Conservation (phyloP, 2,888 invertebrate genomes). For the Idaea biselata region DNA sequence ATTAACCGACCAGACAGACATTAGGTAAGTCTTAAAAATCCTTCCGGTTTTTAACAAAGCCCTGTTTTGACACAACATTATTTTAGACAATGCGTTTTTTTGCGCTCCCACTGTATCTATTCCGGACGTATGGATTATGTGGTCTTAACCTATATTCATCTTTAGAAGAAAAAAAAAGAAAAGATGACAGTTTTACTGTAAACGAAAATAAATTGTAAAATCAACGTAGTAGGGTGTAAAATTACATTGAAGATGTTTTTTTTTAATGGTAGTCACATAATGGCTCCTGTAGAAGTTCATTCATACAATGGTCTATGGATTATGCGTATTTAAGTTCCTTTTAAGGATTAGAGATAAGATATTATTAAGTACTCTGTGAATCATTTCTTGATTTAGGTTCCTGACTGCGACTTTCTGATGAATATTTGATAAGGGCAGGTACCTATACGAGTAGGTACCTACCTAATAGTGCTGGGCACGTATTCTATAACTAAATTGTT, state of each 20-base stretch:
- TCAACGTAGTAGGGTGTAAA: background rate
- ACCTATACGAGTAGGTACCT: background rate
- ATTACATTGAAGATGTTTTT: background rate
- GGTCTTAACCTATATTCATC: conserved; percentile 1
- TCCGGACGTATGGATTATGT: background rate
- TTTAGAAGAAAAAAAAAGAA: background rate
- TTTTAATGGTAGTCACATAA: background rate
- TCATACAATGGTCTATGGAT: conserved; percentile 58
- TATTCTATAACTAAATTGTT: too few species aligned
- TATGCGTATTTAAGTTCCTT: conserved; percentile 55
- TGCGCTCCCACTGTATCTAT: background rate
- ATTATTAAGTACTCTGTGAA: conserved; percentile 20
- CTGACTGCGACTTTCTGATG: background rate
- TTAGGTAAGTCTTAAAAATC: background rate
- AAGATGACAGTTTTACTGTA: background rate
- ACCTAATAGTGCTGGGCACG: too few species aligned
- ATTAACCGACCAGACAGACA: background rate
- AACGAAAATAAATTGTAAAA: background rate
- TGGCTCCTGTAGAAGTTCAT: conserved; percentile 31
- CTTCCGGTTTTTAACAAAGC: background rate
- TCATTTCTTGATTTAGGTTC: background rate
- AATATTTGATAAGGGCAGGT: conserved; percentile 14
- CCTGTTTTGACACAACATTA: background rate
- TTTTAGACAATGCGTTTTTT: background rate
- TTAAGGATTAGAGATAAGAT: conserved; percentile 64